These are phyloP conservation scores for Alaudala cheleensis DNA, from an alignment of 2,113 vertebrate species.

Conservation along the genomic window DNA sequence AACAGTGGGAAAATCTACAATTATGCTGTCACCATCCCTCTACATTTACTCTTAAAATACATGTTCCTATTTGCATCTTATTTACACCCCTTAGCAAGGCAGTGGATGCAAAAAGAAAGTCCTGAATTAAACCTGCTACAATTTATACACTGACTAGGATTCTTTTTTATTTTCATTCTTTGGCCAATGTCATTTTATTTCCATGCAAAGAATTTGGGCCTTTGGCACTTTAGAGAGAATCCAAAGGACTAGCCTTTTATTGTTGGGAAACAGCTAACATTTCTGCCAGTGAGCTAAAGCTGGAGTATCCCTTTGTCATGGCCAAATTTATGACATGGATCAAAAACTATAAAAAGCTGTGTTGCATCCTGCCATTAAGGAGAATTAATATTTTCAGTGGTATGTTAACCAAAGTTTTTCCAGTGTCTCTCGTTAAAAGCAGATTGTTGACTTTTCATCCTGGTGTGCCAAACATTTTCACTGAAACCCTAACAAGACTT, in stretches of 20 bases:
- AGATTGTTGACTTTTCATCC: conserved; percentile 79
- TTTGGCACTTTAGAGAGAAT: conserved; percentile 53
- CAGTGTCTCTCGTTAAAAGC: conserved; percentile 81
- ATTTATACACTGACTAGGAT: not conserved
- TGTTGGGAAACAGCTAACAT: conserved; percentile 66
- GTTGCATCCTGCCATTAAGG: conserved; percentile 81
- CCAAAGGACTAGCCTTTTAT: conserved; percentile 61
- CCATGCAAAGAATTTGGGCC: conserved; percentile 44
- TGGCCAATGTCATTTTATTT: conserved; percentile 10
- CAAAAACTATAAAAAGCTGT: conserved; percentile 80
- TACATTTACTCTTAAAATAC: not conserved
- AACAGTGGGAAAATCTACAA: not conserved
- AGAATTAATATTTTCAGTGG: conserved; percentile 81
- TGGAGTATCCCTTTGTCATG: conserved; percentile 76
- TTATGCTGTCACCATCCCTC: not conserved
- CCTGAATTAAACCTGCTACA: not conserved
- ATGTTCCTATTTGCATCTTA: not conserved
- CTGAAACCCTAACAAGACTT: conserved; percentile 77
- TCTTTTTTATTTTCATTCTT: not conserved
- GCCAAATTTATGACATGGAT: conserved; percentile 80
- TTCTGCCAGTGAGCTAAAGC: conserved; percentile 73
- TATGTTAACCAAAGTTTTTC: conserved; percentile 78
- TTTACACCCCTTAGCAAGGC: not conserved
- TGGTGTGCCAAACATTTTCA: conserved; percentile 81
- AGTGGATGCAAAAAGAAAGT: not conserved